Conservation (phyloP, 1,140 invertebrate species). For the Camponotus floridanus region DNA sequence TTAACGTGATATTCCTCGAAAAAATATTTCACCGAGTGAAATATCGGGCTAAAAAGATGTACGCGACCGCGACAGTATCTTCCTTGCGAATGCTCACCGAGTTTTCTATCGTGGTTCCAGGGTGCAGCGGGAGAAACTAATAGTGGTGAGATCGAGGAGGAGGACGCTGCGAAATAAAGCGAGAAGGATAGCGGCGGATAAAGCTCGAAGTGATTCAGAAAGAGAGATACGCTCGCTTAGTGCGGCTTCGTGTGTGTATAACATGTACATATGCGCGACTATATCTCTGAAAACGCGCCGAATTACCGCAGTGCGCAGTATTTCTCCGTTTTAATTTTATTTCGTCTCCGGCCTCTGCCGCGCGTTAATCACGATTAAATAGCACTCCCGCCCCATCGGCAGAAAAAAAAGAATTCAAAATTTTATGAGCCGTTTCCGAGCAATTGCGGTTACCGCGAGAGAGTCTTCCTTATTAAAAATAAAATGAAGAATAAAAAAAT, state of each 20-base stretch:
- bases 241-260: neutral
- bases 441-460: slow-evolving; percentile 5
- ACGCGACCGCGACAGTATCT: neutral
- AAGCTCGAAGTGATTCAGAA: slow-evolving; percentile 48
- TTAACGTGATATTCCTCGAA: slow-evolving; percentile 32
- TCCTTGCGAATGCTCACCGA: slow-evolving; percentile 4
- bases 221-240: slow-evolving; percentile 26
- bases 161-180: slow-evolving; percentile 10
- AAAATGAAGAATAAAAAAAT: slow-evolving; percentile 26
- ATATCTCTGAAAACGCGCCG: slow-evolving; percentile 52
- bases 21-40: slow-evolving; percentile 60
- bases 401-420: slow-evolving; percentile 34
- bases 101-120: slow-evolving; percentile 50
- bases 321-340: slow-evolving; percentile 75
- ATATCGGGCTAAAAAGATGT: neutral
- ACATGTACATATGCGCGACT: slow-evolving; percentile 32
- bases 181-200: slow-evolving; percentile 17
- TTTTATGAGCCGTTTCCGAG: slow-evolving; percentile 23
- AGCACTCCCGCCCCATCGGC: neutral
- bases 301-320: slow-evolving; percentile 70
- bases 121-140: slow-evolving; percentile 14
- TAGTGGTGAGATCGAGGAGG: slow-evolving; percentile 5
- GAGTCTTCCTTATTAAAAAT: neutral
- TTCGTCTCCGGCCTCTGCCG: slow-evolving; percentile 43
- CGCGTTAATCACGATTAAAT: slow-evolving; percentile 71